Percentiles rank a stretch among this genome's conserved stretches.
Conservation (phyloP, 2,797 vertebrate genomes). For the Prionace glauca region DNA sequence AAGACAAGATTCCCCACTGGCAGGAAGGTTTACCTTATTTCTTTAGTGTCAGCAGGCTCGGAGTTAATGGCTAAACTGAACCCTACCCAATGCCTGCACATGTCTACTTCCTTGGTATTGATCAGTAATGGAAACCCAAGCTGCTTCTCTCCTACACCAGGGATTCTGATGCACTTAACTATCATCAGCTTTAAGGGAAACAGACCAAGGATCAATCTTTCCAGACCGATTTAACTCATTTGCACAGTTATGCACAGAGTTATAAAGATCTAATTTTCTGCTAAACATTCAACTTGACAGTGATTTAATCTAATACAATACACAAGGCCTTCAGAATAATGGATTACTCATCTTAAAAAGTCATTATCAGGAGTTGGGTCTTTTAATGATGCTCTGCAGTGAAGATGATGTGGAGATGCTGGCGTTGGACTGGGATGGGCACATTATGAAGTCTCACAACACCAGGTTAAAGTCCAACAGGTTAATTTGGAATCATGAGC, state of each 20-base stretch:
- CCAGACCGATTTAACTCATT: background rate
- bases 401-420: no score
- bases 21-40: background rate
- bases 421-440: no score
- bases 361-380: background rate
- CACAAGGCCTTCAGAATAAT: background rate
- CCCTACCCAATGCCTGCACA: background rate
- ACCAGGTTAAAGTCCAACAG: no score
- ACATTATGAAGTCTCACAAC: no score
- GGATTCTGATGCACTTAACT: no score
- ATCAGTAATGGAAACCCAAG: background rate
- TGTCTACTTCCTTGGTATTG: background rate
- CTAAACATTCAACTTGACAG: background rate
- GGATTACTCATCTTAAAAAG: background rate
- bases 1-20: background rate
- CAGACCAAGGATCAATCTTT: background rate
- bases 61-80: background rate
- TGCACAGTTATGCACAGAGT: background rate
- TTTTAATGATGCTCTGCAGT: background rate
- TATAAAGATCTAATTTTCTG: background rate
- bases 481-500: no score
- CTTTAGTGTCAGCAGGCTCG: no score
- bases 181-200: background rate
- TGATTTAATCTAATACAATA: background rate
- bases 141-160: background rate